phyloP scores from a whole-genome alignment of 1,140 invertebrate species.

The Macrocentrus cingulum region DNA sequence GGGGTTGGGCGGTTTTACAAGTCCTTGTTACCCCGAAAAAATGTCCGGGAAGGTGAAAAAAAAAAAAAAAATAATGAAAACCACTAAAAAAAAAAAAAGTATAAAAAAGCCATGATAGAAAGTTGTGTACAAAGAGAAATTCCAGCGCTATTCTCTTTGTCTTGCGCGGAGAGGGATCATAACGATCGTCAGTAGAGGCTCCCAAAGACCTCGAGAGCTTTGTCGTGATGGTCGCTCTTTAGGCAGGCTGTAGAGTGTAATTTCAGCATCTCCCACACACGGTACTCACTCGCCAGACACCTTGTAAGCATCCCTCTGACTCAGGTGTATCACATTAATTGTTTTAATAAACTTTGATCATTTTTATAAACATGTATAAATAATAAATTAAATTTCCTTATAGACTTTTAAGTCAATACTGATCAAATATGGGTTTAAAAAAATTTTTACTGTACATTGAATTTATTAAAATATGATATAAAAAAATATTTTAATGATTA shows the following conservation, averaged over 20 bases:
- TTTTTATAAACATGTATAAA: not conserved
- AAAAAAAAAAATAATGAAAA: not conserved
- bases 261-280: not conserved
- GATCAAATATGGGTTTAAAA: too few relatives aligned
- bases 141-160: not conserved
- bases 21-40: not conserved
- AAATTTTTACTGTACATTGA: too few relatives aligned
- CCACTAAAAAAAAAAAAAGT: too few relatives aligned
- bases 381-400: too few relatives aligned
- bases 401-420: too few relatives aligned
- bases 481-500: too few relatives aligned
- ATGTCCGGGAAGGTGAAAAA: not conserved
- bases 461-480: too few relatives aligned
- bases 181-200: not conserved
- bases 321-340: not conserved
- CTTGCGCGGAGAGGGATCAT: not conserved
- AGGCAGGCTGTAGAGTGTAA: not conserved
- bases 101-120: too few relatives aligned
- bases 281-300: not conserved
- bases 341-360: not conserved
- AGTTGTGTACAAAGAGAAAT: not conserved
- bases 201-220: not conserved
- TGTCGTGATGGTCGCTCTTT: not conserved
- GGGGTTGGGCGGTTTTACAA: not conserved
- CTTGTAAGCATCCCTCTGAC: not conserved